Evolutionary conservation across 1,140 invertebrate genomes (phyloP).

Genomic region (Penaeus chinensis): DNA sequence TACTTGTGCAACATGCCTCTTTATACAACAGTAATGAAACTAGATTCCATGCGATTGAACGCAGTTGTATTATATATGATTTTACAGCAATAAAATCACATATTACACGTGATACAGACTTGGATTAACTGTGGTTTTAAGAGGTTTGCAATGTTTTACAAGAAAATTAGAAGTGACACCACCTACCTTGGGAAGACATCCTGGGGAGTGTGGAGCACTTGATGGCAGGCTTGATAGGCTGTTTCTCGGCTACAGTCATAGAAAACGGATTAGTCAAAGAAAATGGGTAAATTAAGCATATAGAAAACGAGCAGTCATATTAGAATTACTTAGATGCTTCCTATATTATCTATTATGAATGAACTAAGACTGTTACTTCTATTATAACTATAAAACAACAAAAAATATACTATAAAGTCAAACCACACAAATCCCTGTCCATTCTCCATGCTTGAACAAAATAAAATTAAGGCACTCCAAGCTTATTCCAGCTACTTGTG

Average conservation of each 20-base stretch:
- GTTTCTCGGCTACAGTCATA: slow-evolving; percentile 80
- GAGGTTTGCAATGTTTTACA: not conserved
- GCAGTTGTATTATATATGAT: too few species aligned
- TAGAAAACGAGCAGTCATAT: slow-evolving; percentile 37
- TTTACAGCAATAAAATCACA: too few species aligned
- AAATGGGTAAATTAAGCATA: slow-evolving; percentile 38
- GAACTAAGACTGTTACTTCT: slow-evolving; percentile 26
- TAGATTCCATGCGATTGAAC: too few species aligned
- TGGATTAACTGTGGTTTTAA: not conserved
- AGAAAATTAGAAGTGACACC: slow-evolving; percentile 40
- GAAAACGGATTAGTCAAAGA: slow-evolving; percentile 60
- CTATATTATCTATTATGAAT: not conserved
- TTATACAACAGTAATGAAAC: too few species aligned
- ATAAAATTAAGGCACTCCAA: slow-evolving; percentile 27
- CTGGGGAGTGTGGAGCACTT: slow-evolving; percentile 92
- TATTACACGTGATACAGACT: slow-evolving; percentile 3
- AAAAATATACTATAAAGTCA: slow-evolving; percentile 7
- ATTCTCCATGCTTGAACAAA: slow-evolving; percentile 31
- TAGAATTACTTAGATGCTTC: slow-evolving; percentile 16
- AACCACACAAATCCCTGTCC: slow-evolving; percentile 36
- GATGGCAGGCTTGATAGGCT: slow-evolving; percentile 93
- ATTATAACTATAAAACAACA: slow-evolving; percentile 23
- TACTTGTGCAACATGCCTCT: too few species aligned
- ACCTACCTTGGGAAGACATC: slow-evolving; percentile 91
- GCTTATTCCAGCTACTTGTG: slow-evolving; percentile 30